Evolutionary conservation across 1,140 invertebrate species (phyloP), one percentile per base, ranked within the genome.

Genomic region (Alviniconcha marisindica): DNA sequence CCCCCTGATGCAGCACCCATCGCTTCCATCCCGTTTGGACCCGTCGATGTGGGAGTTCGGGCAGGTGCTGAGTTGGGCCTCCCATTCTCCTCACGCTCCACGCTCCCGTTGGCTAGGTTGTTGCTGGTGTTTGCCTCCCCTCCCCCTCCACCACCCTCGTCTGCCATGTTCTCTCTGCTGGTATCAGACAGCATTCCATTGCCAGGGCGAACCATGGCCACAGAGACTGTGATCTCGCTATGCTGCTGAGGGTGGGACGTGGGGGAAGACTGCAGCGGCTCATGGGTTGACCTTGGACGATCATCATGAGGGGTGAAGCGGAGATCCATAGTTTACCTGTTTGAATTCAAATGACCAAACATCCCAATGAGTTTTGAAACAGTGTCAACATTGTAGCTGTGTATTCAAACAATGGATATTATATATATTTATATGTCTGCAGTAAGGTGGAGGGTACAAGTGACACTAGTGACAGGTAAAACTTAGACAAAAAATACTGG

Each of bases 41-140:
- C n/a, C n/a, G n/a, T n/a, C 4, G 78, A 80, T 42, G 56, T 80
- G 2, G 78, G 78, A 0, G 78, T 80, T 44, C 78, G 36, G 1
- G 78, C 56, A 28, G 78, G 78, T 0, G 78, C 78, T 21, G 78
- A 80, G n/a, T 36, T 66, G n/a, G 78, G 38, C 78, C 60, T 54
- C 28, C 78, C 51, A 28, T 66, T 80, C 31, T 66, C 60, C 21
- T 80, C 78, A 2, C 60, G 33, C 0, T 80, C 78, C 14, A 28
- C 38, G n/a, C 15, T 48, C n/a, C 54, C 56, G 0, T 28, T 69
- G 36, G 31, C 77, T 21, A 36, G 10, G 60, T 21, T 80, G 18
- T 24, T 44, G 24, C 21, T 44, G 40, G n/a, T 44, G n/a, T 21
- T 24, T n/a, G 31, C 24, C 12, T 44, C 42, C 21, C 31, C 73